Evolutionary conservation across 2,797 vertebrate species (phyloP).

Genomic region (Arctocebus calabarensis): DNA sequence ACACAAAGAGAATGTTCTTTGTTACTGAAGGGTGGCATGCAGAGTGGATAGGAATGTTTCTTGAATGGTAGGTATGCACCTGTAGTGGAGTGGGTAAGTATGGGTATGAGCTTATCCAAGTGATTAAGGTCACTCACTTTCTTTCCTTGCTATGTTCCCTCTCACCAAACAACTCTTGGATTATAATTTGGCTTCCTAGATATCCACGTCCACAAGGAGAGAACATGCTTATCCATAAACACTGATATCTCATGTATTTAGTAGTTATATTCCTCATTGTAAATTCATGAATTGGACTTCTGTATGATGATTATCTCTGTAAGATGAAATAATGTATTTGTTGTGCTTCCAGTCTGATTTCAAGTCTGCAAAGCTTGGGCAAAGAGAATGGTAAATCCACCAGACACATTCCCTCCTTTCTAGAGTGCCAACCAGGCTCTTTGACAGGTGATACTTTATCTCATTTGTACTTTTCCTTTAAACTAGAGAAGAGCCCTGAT

Average conservation of each 20-base stretch:
- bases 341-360: conserved; percentile 38
- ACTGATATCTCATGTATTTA: conserved; percentile 52
- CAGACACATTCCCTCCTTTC: not conserved
- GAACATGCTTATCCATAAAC: conserved; percentile 49
- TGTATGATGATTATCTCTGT: conserved; percentile 38
- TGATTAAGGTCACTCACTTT: not conserved
- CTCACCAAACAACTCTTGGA: not conserved
- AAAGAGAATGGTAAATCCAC: conserved; percentile 35
- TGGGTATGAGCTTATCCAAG: not conserved
- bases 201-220: conserved; percentile 25
- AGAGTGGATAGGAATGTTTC: not conserved
- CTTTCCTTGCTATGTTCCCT: not conserved
- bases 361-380: not conserved
- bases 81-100: not conserved
- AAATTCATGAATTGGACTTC: conserved; percentile 70
- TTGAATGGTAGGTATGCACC: not conserved
- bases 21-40: not conserved
- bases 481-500: not conserved
- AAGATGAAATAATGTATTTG: conserved; percentile 62
- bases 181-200: conserved; percentile 36
- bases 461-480: conserved; percentile 35
- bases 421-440: not conserved
- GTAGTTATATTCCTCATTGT: conserved; percentile 69
- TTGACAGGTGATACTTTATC: not conserved
- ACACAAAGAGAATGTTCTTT: not conserved